Percentiles rank a stretch among this genome's conserved stretches.
phyloP scores from a whole-genome alignment of 1,140 invertebrate species.

The Heliconius himera region DNA sequence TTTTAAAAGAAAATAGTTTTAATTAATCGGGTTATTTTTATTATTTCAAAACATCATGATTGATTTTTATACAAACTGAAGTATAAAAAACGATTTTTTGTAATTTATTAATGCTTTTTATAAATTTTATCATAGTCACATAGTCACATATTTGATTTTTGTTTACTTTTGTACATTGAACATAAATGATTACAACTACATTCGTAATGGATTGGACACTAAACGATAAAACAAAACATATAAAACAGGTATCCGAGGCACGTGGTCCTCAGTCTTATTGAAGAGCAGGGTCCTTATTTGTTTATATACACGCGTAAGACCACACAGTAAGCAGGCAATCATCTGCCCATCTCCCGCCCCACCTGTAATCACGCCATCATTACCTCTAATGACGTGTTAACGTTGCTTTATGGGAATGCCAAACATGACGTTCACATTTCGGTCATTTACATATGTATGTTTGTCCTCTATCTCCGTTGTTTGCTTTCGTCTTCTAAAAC shows the following conservation, averaged over 20 bases:
- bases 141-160: too few species aligned
- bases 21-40: too few species aligned
- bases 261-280: constrained; percentile 58
- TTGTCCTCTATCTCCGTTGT: constrained; percentile 78
- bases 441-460: constrained; percentile 79
- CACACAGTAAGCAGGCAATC: constrained; percentile 77
- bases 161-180: too few species aligned
- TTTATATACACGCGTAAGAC: constrained; percentile 73
- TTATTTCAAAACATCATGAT: too few species aligned
- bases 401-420: constrained; percentile 80
- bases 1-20: too few species aligned
- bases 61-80: too few species aligned
- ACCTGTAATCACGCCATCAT: constrained; percentile 79
- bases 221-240: constrained; percentile 30
- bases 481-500: constrained; percentile 77
- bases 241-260: constrained; percentile 44
- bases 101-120: too few species aligned
- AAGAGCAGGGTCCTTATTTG: constrained; percentile 54
- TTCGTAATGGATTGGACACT: constrained; percentile 3
- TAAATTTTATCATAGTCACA: too few species aligned
- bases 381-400: constrained; percentile 82
- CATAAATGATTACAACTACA: too few species aligned
- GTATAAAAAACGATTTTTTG: too few species aligned
- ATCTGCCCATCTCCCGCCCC: constrained; percentile 66
- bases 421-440: constrained; percentile 81